Conservation (phyloP, 2,797 vertebrate species). For the Alectoris magna region DNA sequence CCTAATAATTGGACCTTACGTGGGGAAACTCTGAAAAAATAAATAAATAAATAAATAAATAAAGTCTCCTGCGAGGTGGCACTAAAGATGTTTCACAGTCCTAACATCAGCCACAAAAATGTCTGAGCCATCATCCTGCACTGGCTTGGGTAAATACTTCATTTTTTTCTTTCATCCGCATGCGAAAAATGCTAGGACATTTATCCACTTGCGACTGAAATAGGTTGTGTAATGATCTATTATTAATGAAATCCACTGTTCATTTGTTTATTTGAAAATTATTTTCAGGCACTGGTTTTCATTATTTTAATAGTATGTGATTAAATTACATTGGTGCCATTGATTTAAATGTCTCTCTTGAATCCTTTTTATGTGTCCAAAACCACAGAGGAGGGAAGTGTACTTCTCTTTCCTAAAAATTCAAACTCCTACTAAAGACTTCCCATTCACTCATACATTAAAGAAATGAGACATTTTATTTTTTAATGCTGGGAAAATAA, state of each 20-base stretch:
- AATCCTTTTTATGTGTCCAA: background rate
- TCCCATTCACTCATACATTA: background rate
- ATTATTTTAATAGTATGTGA: background rate
- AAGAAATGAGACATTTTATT: background rate
- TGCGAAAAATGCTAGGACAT: background rate
- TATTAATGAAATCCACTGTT: background rate
- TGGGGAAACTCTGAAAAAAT: conserved; percentile 51
- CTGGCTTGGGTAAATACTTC: background rate
- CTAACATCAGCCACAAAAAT: conserved; percentile 30
- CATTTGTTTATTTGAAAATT: background rate
- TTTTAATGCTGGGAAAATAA: background rate
- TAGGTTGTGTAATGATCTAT: background rate
- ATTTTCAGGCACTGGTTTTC: background rate
- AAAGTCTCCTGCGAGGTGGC: conserved; percentile 35
- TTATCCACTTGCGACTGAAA: background rate
- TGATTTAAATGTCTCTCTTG: background rate
- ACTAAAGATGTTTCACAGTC: conserved; percentile 28
- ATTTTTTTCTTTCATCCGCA: background rate
- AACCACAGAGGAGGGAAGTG: background rate
- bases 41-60: conserved; percentile 24
- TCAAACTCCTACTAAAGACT: background rate
- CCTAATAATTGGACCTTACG: conserved; percentile 42
- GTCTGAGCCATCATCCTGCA: background rate
- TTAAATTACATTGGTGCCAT: background rate
- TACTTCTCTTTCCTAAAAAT: background rate